A percentile compares a stretch with the other conserved stretches of the same genome.
phyloP scores from a whole-genome alignment of 2,888 invertebrate genomes.

The Agrypnus murinus region DNA sequence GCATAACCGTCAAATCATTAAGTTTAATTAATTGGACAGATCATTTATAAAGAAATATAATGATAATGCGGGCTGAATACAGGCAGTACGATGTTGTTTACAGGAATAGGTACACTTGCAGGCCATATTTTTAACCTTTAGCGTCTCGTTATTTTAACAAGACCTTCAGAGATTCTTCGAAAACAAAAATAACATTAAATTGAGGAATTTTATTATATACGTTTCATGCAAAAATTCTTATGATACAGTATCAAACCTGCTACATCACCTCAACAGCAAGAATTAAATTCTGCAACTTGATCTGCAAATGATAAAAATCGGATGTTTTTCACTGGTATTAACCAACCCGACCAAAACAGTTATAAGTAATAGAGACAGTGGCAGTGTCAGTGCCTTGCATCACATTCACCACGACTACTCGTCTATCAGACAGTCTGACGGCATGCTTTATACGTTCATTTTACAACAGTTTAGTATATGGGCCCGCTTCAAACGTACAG shows the following conservation, averaged over 20 bases:
- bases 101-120: no score
- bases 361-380: conserved; percentile 21
- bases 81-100: no score
- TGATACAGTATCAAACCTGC: background rate
- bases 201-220: no score
- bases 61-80: no score
- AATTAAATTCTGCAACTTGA: background rate
- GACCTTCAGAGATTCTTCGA: no score
- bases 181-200: no score
- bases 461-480: conserved; percentile 70
- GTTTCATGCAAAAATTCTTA: no score
- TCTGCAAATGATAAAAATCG: conserved; percentile 3
- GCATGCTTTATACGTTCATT: conserved; percentile 71
- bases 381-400: conserved; percentile 39
- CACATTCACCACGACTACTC: conserved; percentile 61
- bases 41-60: background rate
- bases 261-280: background rate
- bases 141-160: no score
- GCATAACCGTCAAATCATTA: background rate
- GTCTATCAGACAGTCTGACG: conserved; percentile 67
- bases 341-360: conserved; percentile 12
- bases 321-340: conserved; percentile 6
- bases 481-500: conserved; percentile 63
- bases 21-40: conserved; percentile 10
- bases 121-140: no score